Base-by-base conservation (phyloP, 2,888 invertebrate genomes). In the Cinara cedri region DNA sequence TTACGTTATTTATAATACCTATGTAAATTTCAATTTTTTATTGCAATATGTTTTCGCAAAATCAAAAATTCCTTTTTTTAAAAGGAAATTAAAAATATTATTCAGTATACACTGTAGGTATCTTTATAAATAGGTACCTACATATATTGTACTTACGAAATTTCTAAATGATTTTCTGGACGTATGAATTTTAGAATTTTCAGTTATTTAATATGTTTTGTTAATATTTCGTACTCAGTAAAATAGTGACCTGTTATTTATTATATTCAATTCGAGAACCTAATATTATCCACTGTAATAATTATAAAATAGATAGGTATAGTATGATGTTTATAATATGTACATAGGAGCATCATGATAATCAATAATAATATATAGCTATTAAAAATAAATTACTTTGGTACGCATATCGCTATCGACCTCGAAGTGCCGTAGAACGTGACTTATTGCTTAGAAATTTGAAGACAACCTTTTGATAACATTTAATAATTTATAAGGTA, bases 381-480 rank as follows among this genome's bases (percentile, higher is more conserved):
- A 72, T 72, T 72, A 72, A 72, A 72, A 72, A n/a, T 72, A 72
- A 72, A 60, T 72, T 60, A 57, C 72, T 24, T 44, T 6, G 14
- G 16, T n/a, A 14, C 46, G 24, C 10, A 55, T 24, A 26, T 54
- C 42, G 54, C 21, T 16, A 70, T 71, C 11, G 21, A 71, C 55
- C 42, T 55, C 42, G 55, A 44, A 71, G 16, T 55, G 42, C 6
- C 55, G 11, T 16, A 21, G 21, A 42, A 71, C 54, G 14, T 51
- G 55, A 55, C n/a, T 72, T 57, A 46, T 44, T 42, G 54, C 34
- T 16, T 71, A 42, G 42, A 42, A 71, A 55, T 19, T 66, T 16
- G 9, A 49, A 66, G 24, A 21, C 19, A 63, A 8, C 14, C 24
- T 60, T 60, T 66, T 24, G 46, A 62, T 62, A 9, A 26, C 1